phyloP scores from a whole-genome alignment of 2,888 invertebrate species.

The Thereva unica region DNA sequence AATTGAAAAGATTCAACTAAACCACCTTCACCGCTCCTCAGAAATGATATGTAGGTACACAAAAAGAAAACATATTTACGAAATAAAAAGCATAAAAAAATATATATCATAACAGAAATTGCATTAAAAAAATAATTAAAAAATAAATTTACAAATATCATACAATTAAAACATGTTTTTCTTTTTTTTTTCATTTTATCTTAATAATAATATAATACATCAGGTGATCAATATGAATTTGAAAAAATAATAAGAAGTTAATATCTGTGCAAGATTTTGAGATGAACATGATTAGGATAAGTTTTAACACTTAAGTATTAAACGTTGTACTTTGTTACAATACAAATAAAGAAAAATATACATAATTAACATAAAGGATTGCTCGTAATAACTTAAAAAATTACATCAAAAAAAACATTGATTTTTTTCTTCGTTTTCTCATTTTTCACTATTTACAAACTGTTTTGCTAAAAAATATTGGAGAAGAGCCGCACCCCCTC shows the following conservation, averaged over 20 bases:
- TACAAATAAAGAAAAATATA: slow-evolving; percentile 26
- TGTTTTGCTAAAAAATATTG: not conserved
- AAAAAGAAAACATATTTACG: no score
- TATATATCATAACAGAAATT: no score
- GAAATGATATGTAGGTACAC: no score
- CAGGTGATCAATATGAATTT: slow-evolving; percentile 15
- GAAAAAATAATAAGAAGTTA: slow-evolving; percentile 5
- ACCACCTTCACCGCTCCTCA: no score
- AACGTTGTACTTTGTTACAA: slow-evolving; percentile 32
- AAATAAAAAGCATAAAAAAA: no score
- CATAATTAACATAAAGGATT: slow-evolving; percentile 17
- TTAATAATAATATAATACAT: slow-evolving; percentile 6
- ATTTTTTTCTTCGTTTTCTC: not conserved
- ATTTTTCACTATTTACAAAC: slow-evolving; percentile 23
- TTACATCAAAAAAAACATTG: no score
- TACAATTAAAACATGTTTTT: no score
- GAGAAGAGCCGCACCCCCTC: not conserved
- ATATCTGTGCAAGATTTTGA: slow-evolving; percentile 9
- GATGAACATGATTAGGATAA: slow-evolving; percentile 8
- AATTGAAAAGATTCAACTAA: no score
- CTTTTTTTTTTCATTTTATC: no score
- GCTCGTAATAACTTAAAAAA: not conserved
- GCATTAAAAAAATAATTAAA: no score
- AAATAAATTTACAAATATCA: no score
- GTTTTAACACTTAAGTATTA: slow-evolving; percentile 29